Base-by-base conservation (phyloP, 2,888 invertebrate species). In the Drosophila maculinotata region DNA sequence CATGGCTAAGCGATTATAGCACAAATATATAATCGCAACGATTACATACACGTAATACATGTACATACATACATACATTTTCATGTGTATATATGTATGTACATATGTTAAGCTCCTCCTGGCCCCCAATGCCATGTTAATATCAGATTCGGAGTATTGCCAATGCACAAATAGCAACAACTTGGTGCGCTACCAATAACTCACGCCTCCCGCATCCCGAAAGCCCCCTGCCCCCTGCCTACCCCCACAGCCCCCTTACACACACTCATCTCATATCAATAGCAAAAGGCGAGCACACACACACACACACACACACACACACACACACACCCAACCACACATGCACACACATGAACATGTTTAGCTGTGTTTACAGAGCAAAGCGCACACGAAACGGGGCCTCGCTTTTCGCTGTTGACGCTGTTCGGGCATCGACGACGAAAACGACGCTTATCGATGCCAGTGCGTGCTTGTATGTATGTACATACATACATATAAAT, bases 301-400 rank as follows among this genome's bases (percentile, higher is more conserved):
- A 36, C 44, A 33, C 57, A n/a, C 39, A 36, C 36, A 28, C 33
- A 8, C 35, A 39, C 49, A 28, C 44, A 28, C 31, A 39, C 31
- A 39, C n/a, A 12, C 44, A 30, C 12, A n/a, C 52, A 25, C 38
- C 26, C 47, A 42, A 20, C 20, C 30, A 31, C 31, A 26, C 28
- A 31, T 12, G 39, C 30, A 48, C 38, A 51, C 41, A 67, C 51
- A 35, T 33, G 54, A 39, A 64, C 47, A 70, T 68, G 75, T 48
- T 81, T 77, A 68, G 78, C 56, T 54, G 30, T 76, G 87, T 74
- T 87, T 84, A 87, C 71, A 80, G 77, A 87, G 79, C 82, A 87
- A 77, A 84, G 79, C 75, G 67, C 63, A 51, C 60, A 74, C 71
- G 85, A 84, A 87, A 70, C 80, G 80, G 80, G 80, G 80, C 80